Conservation (phyloP, 2,888 invertebrate species). For the Resseliella maxima region DNA sequence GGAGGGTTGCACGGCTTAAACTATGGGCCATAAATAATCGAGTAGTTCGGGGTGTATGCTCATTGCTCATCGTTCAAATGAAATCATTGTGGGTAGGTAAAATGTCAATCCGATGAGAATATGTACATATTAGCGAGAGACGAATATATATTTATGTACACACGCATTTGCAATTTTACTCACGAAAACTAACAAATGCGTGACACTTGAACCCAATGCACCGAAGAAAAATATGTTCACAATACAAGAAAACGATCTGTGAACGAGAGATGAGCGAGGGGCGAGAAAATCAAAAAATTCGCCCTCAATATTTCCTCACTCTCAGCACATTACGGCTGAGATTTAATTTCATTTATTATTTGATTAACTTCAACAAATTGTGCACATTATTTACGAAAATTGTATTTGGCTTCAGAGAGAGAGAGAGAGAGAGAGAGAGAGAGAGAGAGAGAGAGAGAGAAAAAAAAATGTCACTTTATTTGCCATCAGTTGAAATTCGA, state of each 20-base stretch:
- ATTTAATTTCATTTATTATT: slow-evolving; percentile 55
- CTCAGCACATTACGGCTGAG: no score
- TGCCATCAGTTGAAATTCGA: background rate
- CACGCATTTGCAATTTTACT: slow-evolving; percentile 41
- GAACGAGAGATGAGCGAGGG: background rate
- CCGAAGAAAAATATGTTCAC: background rate
- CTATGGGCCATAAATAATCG: slow-evolving; percentile 42
- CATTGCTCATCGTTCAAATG: background rate
- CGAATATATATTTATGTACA: background rate
- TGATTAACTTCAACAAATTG: slow-evolving; percentile 54
- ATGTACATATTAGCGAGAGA: slow-evolving; percentile 4
- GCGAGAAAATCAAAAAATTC: background rate
- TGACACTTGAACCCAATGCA: slow-evolving; percentile 31
- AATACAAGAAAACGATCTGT: background rate
- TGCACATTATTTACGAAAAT: slow-evolving; percentile 49
- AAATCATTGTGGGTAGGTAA: slow-evolving; percentile 44
- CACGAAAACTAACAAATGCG: slow-evolving; percentile 40
- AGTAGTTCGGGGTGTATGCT: slow-evolving; percentile 52
- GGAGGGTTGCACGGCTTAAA: background rate
- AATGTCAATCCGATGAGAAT: background rate
- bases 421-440: background rate
- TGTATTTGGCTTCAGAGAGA: background rate
- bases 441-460: no score
- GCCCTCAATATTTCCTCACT: background rate
- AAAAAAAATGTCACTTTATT: background rate